These are phyloP conservation scores for Apus apus DNA, from an alignment of 2,113 vertebrate genomes.

Conservation along the genomic window DNA sequence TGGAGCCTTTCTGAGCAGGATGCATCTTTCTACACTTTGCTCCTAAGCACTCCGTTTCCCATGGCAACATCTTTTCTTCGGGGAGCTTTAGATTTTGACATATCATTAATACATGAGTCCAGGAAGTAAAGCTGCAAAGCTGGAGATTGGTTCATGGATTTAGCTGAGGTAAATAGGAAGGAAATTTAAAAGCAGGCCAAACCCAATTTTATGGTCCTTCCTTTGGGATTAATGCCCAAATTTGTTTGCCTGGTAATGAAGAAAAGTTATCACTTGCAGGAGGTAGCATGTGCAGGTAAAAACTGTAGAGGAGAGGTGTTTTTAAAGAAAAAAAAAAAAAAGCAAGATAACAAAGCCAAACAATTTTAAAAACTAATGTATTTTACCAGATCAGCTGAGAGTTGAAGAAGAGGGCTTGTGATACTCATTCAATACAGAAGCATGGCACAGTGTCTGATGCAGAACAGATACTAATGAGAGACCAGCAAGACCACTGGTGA, in stretches of 20 bases:
- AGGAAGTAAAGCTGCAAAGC: slow-evolving; percentile 53
- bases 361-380: neutral
- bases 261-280: neutral
- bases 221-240: slow-evolving; percentile 50
- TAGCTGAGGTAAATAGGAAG: slow-evolving; percentile 58
- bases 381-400: neutral
- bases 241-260: slow-evolving; percentile 46
- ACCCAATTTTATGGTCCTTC: slow-evolving; percentile 61
- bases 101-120: slow-evolving; percentile 70
- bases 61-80: slow-evolving; percentile 73
- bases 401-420: neutral
- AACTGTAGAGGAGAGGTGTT: neutral
- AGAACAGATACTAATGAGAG: neutral
- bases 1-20: slow-evolving; percentile 41
- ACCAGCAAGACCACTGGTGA: neutral
- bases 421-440: neutral
- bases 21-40: slow-evolving; percentile 17
- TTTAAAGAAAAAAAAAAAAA: neutral
- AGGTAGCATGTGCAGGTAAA: neutral
- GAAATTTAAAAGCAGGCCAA: slow-evolving; percentile 26
- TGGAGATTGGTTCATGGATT: slow-evolving; percentile 60
- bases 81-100: slow-evolving; percentile 68
- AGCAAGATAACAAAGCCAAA: neutral
- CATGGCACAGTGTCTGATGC: neutral
- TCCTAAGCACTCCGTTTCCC: slow-evolving; percentile 62